Conservation (phyloP, 2,113 vertebrate genomes). For the Mustela lutreola region DNA sequence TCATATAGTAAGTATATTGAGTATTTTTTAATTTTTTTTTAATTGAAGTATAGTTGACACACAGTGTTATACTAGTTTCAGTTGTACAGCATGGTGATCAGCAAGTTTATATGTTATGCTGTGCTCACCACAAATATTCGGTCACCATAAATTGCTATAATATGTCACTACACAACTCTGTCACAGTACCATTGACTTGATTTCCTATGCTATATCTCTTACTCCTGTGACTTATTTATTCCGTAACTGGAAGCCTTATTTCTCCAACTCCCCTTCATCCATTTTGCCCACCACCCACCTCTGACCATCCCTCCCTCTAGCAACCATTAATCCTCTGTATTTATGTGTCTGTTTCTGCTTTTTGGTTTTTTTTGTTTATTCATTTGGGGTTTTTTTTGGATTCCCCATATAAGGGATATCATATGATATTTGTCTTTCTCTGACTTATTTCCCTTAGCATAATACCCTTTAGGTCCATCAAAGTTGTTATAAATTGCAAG, state of each 20-base stretch:
- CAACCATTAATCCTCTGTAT: not conserved
- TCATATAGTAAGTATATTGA: not conserved
- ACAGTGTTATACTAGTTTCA: not conserved
- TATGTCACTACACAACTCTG: not conserved
- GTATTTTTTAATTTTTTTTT: not conserved
- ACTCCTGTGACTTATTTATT: not conserved
- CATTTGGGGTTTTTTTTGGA: not conserved
- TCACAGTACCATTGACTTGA: not conserved
- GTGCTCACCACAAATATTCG: not conserved
- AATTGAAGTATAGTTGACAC: not conserved
- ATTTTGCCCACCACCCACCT: not conserved
- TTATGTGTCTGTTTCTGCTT: not conserved
- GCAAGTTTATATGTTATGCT: not conserved
- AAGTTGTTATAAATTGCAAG: not conserved
- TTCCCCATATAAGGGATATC: not conserved
- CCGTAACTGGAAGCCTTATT: not conserved
- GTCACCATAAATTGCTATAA: not conserved
- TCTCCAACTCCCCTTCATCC: not conserved
- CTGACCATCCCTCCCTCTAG: not conserved
- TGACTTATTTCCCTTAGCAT: not conserved
- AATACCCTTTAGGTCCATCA: not conserved
- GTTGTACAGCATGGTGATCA: not conserved
- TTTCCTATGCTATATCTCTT: not conserved
- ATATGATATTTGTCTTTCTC: not conserved
- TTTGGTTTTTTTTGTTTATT: not conserved